These are phyloP conservation scores for Porites divaricata DNA, from an alignment of 92 coral and sea anemone genomes.

Conservation along the genomic window DNA sequence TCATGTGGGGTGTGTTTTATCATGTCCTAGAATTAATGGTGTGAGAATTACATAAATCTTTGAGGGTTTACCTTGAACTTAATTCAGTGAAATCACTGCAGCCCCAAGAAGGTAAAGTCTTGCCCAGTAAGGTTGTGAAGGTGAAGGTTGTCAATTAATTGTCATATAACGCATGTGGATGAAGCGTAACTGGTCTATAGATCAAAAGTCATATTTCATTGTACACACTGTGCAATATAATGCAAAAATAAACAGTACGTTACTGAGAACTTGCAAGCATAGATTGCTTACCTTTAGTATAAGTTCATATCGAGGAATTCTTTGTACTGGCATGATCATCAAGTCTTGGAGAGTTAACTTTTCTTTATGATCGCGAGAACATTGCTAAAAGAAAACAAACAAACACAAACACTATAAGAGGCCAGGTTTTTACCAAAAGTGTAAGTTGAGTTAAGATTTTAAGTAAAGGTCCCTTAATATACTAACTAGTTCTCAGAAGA, in stretches of 20 bases:
- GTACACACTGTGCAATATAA: too few relatives aligned
- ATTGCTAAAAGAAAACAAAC: constrained; percentile 68
- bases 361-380: constrained; percentile 90
- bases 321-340: constrained; percentile 99
- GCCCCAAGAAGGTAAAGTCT: too few relatives aligned
- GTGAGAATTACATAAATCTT: neutral
- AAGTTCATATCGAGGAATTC: constrained; percentile 97
- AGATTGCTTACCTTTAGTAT: constrained; percentile 76
- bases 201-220: neutral
- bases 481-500: too few relatives aligned
- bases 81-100: neutral
- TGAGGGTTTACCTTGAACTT: neutral
- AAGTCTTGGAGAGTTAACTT: constrained; percentile 95
- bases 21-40: constrained; percentile 77
- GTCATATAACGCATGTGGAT: too few relatives aligned
- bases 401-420: neutral
- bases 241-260: neutral
- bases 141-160: too few relatives aligned
- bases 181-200: too few relatives aligned
- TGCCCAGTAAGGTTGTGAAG: too few relatives aligned
- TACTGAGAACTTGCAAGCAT: neutral
- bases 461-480: too few relatives aligned
- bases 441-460: too few relatives aligned
- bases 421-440: too few relatives aligned
- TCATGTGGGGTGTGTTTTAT: constrained; percentile 94